These are phyloP conservation scores for Peromyscus californicus DNA, from an alignment of 2,113 vertebrate species.

Conservation along the genomic window DNA sequence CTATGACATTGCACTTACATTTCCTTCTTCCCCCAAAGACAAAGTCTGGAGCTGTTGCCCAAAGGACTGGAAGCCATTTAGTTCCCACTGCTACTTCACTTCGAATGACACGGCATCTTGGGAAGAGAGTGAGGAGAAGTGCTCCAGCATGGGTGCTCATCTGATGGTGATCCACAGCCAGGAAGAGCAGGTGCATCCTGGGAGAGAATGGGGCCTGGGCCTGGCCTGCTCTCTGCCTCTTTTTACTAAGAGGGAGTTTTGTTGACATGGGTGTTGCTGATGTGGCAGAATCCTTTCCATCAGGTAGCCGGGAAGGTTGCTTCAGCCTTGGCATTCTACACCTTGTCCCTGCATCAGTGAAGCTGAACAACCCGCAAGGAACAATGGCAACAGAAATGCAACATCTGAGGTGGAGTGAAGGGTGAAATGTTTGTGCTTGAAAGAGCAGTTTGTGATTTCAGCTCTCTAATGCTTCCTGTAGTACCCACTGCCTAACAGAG, in stretches of 20 bases:
- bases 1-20: neutral
- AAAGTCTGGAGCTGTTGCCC: slow-evolving; percentile 72
- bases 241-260: neutral
- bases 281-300: neutral
- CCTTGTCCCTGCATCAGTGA: neutral
- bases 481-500: neutral
- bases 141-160: slow-evolving; percentile 7
- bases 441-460: neutral
- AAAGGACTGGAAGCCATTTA: slow-evolving; percentile 34
- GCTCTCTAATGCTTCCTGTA: neutral
- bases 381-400: neutral
- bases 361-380: neutral
- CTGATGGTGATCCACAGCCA: slow-evolving; percentile 62
- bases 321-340: neutral
- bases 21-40: neutral
- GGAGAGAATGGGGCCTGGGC: neutral
- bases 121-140: neutral
- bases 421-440: neutral
- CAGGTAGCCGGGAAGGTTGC: neutral
- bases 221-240: neutral
- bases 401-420: neutral
- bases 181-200: slow-evolving; percentile 67
- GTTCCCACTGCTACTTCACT: slow-evolving; percentile 65
- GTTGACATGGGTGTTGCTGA: neutral
- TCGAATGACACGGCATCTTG: neutral